Conservation (phyloP, 23 tunicate genomes). For the Pegea sp. region DNA sequence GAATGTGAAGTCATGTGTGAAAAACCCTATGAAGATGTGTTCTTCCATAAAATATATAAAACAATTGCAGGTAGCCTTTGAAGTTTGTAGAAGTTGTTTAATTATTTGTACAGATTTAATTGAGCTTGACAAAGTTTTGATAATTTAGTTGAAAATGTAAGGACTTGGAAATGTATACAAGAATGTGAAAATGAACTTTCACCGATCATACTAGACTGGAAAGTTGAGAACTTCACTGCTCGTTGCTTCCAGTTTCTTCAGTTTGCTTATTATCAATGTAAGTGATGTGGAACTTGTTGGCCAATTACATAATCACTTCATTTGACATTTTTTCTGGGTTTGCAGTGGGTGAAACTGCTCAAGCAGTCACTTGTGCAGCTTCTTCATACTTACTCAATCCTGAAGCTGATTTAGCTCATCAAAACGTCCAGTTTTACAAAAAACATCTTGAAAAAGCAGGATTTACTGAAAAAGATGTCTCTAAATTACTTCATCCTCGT, state of each 20-base stretch:
- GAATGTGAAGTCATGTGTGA: no score
- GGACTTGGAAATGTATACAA: neutral
- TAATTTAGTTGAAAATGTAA: neutral
- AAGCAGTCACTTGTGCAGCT: neutral
- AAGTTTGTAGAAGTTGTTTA: no score
- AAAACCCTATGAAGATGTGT: no score
- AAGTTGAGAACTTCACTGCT: constrained; percentile 3
- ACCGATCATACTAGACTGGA: constrained; percentile 1
- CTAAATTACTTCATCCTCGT: neutral
- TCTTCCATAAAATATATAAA: no score
- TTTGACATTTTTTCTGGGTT: no score
- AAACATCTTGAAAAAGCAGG: neutral
- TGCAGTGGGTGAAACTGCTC: neutral
- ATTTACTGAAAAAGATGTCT: neutral
- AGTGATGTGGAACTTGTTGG: neutral
- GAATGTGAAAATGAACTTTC: constrained; percentile 8
- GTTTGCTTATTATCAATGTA: constrained; percentile 10
- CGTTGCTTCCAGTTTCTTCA: constrained; percentile 5
- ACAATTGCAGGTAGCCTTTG: no score
- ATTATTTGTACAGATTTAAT: no score
- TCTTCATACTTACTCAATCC: neutral
- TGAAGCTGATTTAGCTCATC: neutral
- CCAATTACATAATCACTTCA: no score
- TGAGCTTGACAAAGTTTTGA: no score
- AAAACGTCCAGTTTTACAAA: neutral